A percentile compares a stretch with the other conserved stretches of the same genome.
phyloP scores from a whole-genome alignment of 2,113 vertebrate species.

The Lepisosteus oculatus region DNA sequence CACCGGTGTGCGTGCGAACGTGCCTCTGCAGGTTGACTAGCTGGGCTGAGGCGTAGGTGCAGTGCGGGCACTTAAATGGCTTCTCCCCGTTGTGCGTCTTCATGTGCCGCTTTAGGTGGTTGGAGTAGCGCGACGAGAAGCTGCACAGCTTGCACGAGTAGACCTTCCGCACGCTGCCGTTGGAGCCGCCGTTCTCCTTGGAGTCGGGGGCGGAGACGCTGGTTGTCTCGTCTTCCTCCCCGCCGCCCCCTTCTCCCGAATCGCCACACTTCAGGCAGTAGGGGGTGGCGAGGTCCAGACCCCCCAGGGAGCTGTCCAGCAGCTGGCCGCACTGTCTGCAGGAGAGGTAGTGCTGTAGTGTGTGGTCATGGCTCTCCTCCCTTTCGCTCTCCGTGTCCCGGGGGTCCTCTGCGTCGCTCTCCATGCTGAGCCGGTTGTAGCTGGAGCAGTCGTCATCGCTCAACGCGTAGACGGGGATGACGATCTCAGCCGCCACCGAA shows the following conservation, averaged over 20 bases:
- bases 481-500: constrained; percentile 77
- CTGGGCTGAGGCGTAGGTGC: constrained; percentile 90
- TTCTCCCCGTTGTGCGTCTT: constrained; percentile 98
- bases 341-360: constrained; percentile 65
- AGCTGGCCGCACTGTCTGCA: constrained; percentile 83
- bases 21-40: constrained; percentile 96
- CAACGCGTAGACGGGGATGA: constrained; percentile 79
- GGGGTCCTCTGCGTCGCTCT: constrained; percentile 80
- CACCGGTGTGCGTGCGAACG: constrained; percentile 92
- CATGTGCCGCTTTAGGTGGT: constrained; percentile 97
- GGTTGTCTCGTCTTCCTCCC: constrained; percentile 51
- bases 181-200: constrained; percentile 7
- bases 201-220: constrained; percentile 6
- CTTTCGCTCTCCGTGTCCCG: constrained; percentile 54
- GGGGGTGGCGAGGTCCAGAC: constrained; percentile 54
- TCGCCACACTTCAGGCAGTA: constrained; percentile 67
- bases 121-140: constrained; percentile 93
- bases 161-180: constrained; percentile 64
- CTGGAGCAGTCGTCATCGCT: constrained; percentile 83
- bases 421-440: constrained; percentile 79
- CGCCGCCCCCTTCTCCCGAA: constrained; percentile 37
- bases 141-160: constrained; percentile 89
- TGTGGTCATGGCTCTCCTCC: constrained; percentile 57
- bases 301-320: constrained; percentile 62
- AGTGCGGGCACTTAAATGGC: constrained; percentile 87